Evolutionary conservation across 1,140 invertebrate genomes (phyloP), one percentile per base, ranked within the genome.

Genomic region (Pseudobourletiella spinata): DNA sequence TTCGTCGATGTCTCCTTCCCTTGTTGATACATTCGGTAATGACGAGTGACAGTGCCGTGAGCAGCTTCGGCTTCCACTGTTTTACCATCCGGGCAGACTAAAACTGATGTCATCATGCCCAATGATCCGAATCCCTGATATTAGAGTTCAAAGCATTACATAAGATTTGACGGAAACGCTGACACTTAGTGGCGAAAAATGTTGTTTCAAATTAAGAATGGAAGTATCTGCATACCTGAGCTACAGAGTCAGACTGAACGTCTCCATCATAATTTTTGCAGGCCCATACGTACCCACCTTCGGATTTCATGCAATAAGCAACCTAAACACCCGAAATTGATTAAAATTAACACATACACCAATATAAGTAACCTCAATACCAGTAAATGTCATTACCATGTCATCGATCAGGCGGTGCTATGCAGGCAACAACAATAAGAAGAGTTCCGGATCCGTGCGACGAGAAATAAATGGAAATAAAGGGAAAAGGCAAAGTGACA

Each of bases 201-300:
- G n/a, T n/a, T n/a, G n/a, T n/a, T n/a, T n/a, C n/a, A n/a, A n/a
- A n/a, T n/a, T n/a, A n/a, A n/a, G n/a, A n/a, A n/a, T n/a, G n/a
- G n/a, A n/a, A n/a, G n/a, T n/a, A n/a, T n/a, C n/a, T 56, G 11
- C 54, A 22, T 54, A 93, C 94, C 78, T 98, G 94, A 68, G 95
- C 95, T 18, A 98, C 89, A 3, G 91, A 93, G 76, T 99, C 95
- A 0, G 91, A 95, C 75, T 99, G 95, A 0, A 99, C 96, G 79
- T 99, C 96, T 32, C 96, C 96, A 74, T 99, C 96, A 74, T 99
- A 99, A 75, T 99, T 99, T 75, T 99, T 99, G 77, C 95, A 65
- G 24, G 55, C 56, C 95, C 96, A 99, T 0, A 99, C 94, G 79
- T 98, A 99, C 57, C 95, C 95, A 69, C 96, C 96, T 66, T 95